Evolutionary conservation across 1,140 invertebrate genomes (phyloP).

Genomic region (Brachionus calyciflorus): DNA sequence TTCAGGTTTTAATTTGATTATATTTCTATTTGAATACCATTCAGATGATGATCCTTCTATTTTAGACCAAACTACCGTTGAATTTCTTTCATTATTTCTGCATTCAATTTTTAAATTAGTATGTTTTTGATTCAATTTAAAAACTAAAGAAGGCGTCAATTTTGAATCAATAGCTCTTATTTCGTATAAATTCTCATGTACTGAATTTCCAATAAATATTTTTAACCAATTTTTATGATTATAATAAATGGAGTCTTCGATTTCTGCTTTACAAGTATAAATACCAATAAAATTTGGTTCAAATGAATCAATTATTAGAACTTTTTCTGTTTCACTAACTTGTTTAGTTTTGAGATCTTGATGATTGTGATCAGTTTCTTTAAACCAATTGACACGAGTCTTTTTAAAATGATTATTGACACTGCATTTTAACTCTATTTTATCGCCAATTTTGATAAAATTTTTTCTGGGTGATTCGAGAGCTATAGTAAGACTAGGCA

Average conservation of each 20-base stretch:
- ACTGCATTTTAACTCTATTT: not conserved
- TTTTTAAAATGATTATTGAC: not conserved
- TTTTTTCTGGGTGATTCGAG: not conserved
- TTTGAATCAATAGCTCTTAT: not conserved
- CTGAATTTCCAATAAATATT: constrained; percentile 20
- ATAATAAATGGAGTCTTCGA: constrained; percentile 9
- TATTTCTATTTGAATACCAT: too few relatives aligned
- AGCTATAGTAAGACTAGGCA: not conserved
- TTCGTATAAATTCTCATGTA: not conserved
- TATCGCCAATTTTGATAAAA: not conserved
- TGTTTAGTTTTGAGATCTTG: not conserved
- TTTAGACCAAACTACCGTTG: too few relatives aligned
- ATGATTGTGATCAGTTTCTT: constrained; percentile 11
- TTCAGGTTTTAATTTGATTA: too few relatives aligned
- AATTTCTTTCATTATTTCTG: not conserved
- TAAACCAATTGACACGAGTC: not conserved
- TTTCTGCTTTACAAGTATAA: not conserved
- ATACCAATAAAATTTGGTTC: not conserved
- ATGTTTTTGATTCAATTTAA: not conserved
- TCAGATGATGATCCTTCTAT: too few relatives aligned
- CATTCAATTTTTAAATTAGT: not conserved
- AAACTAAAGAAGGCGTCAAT: not conserved
- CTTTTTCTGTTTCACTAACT: not conserved
- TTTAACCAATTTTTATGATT: constrained; percentile 9
- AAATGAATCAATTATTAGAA: constrained; percentile 26